These are phyloP conservation scores for Troglohyphantes excavatus DNA, from an alignment of 2,888 invertebrate genomes.

Conservation along the genomic window DNA sequence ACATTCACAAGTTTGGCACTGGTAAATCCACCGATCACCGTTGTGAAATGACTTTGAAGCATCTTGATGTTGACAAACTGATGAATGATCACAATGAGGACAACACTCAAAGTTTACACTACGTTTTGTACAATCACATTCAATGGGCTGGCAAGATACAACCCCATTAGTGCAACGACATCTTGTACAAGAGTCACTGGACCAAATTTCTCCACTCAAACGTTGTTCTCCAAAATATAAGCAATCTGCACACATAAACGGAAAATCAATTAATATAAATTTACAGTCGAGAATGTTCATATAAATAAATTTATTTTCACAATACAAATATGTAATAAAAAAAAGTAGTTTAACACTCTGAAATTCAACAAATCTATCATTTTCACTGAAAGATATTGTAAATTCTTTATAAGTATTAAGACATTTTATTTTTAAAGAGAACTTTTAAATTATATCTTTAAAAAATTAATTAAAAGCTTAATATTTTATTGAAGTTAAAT, in stretches of 20 bases:
- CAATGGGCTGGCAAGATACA: slow-evolving; percentile 87
- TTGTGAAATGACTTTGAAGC: slow-evolving; percentile 89
- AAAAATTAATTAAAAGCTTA: too few relatives aligned
- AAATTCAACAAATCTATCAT: too few relatives aligned
- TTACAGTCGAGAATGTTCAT: too few relatives aligned
- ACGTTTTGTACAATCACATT: slow-evolving; percentile 87
- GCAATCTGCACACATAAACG: slow-evolving; percentile 85
- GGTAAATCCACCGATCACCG: slow-evolving; percentile 94
- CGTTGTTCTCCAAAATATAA: slow-evolving; percentile 86
- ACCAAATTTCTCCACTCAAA: slow-evolving; percentile 81
- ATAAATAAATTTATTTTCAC: too few relatives aligned
- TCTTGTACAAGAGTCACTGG: slow-evolving; percentile 81
- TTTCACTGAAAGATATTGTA: too few relatives aligned
- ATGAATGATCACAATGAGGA: slow-evolving; percentile 88
- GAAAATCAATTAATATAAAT: too few relatives aligned
- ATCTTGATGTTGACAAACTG: slow-evolving; percentile 90
- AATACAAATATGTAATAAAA: too few relatives aligned
- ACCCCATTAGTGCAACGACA: slow-evolving; percentile 82
- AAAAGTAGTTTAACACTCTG: too few relatives aligned
- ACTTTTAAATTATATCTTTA: too few relatives aligned
- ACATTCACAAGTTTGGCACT: slow-evolving; percentile 96
- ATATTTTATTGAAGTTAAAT: too few relatives aligned
- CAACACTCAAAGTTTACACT: slow-evolving; percentile 86
- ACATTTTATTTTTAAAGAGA: too few relatives aligned
- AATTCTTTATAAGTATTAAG: too few relatives aligned